phyloP scores from a whole-genome alignment of 92 coral and sea anemone species.

The Phymanthus crucifer region DNA sequence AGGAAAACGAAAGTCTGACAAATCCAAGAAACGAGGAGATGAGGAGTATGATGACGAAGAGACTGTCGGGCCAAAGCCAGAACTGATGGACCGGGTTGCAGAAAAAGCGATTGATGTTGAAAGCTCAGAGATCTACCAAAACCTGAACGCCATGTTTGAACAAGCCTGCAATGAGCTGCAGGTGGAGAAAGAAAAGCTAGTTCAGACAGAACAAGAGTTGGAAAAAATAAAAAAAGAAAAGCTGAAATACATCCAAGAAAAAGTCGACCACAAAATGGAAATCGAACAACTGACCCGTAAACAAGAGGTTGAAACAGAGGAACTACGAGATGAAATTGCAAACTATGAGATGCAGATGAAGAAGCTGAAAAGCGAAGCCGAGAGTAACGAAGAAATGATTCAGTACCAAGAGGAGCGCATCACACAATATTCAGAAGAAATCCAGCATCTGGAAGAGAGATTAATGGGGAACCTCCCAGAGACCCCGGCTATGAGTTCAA shows the following conservation, averaged over 20 bases:
- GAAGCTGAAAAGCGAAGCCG: slow-evolving; percentile 71
- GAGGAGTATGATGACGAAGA: not conserved
- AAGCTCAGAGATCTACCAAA: slow-evolving; percentile 26
- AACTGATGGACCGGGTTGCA: not conserved
- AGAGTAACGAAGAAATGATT: slow-evolving; percentile 96
- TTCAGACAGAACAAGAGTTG: slow-evolving; percentile 59
- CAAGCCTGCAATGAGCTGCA: slow-evolving; percentile 55
- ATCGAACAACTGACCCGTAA: slow-evolving; percentile 66
- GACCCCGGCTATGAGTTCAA: slow-evolving; percentile 80
- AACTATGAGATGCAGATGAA: slow-evolving; percentile 63
- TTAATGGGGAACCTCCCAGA: slow-evolving; percentile 56
- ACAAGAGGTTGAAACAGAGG: slow-evolving; percentile 57
- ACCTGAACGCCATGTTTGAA: slow-evolving; percentile 55
- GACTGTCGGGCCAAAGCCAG: not conserved
- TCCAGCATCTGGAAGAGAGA: slow-evolving; percentile 69
- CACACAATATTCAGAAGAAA: slow-evolving; percentile 81
- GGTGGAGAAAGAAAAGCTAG: slow-evolving; percentile 70
- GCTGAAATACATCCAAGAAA: slow-evolving; percentile 70
- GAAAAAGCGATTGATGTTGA: slow-evolving; percentile 17
- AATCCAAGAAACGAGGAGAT: not conserved
- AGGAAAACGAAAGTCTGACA: not conserved
- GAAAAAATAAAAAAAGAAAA: slow-evolving; percentile 56
- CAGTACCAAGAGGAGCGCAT: slow-evolving; percentile 91
- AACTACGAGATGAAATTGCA: slow-evolving; percentile 53
- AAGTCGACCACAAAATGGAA: slow-evolving; percentile 66